Evolutionary conservation across 2,113 vertebrate species (phyloP), one percentile per base, ranked within the genome.

Genomic region (Paedocypris sp.): DNA sequence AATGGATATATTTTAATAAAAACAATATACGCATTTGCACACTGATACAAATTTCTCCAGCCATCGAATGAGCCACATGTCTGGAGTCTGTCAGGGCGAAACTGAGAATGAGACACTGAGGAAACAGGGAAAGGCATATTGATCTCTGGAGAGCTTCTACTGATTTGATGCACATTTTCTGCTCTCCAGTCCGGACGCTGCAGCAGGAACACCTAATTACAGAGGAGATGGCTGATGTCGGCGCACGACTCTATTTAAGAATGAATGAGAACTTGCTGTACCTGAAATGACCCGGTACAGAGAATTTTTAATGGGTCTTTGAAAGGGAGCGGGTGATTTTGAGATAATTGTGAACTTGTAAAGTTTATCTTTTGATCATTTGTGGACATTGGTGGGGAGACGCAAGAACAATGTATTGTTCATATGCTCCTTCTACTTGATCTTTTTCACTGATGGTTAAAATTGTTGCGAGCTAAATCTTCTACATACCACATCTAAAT

Each of bases 171-270:
- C 25, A 38, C 43, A 41, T 22, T 31, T 38, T 36, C 62, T 45
- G 16, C 46, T 64, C 41, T 43, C 18, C 29, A 9, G 36, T 23
- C 54, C 33, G 28, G 31, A 65, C n/a, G 56, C 28, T 23, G 36
- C 12, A 56, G 36, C 45, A 7, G 46, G 56, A 49, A 57, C 54
- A 64, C 33, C 61, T 64, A 46, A 69, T 69, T 69, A 69, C 47
- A 48, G 16, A 52, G 32, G 16, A 43, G 29, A 59, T 7, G 11
- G 12, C 3, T 1, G 7, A 28, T 8, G 2, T 43, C 32, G 10
- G 12, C 54, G 10, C 53, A n/a, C 36, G 29, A 29, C 42, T 57
- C 35, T 18, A n/a, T 39, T 26, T 16, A 54, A 23, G n/a, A 54
- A 39, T 5, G 1, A 29, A 29, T 48, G 7, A 48, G 7, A 10